Base-by-base conservation (phyloP, 2,888 invertebrate genomes). In the Antheraea assamensis region DNA sequence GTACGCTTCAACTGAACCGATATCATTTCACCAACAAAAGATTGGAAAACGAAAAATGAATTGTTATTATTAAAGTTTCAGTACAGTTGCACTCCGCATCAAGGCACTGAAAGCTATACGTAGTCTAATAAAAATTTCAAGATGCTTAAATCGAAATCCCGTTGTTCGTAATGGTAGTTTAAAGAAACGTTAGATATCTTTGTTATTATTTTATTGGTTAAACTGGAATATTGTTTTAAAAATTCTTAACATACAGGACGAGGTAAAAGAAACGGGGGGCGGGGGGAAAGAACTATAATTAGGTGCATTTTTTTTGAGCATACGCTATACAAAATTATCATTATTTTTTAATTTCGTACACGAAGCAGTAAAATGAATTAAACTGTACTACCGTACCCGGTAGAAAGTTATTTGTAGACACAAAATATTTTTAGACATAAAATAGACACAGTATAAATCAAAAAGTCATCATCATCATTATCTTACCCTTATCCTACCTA, bases 101-200 rank as follows among this genome's bases (percentile, higher is more conserved):
- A 75, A 77, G 68, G 47, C 52, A 64, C 68, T 76, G 77, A 75
- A 82, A 81, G 55, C 78, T 74, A 72, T 73, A 72, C 72, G 75
- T 76, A 78, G 72, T 78, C 79, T 84, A 82, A 85, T 88, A 85
- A 85, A 86, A 87, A 82, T 82, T 85, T 82, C 81, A 86, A 79
- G 75, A 79, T 79, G 77, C 83, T 86, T 85, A 82, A 87, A 87
- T 86, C 82, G 85, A 85, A 88, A 84, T 81, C 80, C 76, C 79
- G 80, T 83, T 81, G 82, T 80, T 78, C 74, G 77, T 72, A 79
- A 78, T 77, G 76, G 80, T 72, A 80, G 80, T 80, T 83, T 83
- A 85, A 81, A 84, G 80, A 81, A 80, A 76, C 75, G 76, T 79
- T 70, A 52, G 77, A 82, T 83, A 13, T 13, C 42, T 42, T 82